Evolutionary conservation across 1,140 invertebrate genomes (phyloP), one percentile per base, ranked within the genome.

Genomic region (Cydia amplana): DNA sequence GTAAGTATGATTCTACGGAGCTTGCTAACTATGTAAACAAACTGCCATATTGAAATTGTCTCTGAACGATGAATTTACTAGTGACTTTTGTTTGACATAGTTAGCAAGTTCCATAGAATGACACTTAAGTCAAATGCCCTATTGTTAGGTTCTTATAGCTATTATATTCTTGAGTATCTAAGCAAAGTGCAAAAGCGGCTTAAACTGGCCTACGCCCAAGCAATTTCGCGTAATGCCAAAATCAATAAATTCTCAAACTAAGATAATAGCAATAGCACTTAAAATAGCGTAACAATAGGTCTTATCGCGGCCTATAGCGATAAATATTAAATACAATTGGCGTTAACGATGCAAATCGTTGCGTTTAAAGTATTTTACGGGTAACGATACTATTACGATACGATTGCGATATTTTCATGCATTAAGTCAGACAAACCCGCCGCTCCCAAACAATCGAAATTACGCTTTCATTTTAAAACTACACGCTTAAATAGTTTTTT

Each of bases 311-410:
- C 14, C 20, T 36, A 36, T 23, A 25, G 25, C 60, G 25, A 67
- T 67, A 67, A 67, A 67, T 67, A 67, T 67, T 32, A 67, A 67
- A 67, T 32, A 67, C 64, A 36, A 32, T 67, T 67, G 28, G 64
- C 60, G 25, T n/a, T 67, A 67, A 67, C 64, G 25, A 32, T 67
- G 64, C 64, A 67, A 67, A 67, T 67, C 28, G 10, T 67, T 67
- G 16, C 28, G 64, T 67, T 7, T 67, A 67, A 67, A 67, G 25
- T n/a, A 28, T 64, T 36, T 67, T 67, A 67, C n/a, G 36, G 4
- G 28, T 36, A n/a, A 67, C 64, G 25, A 67, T 36, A 67, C 12
- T 16, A 16, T 28, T 67, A n/a, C 23, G 18, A 12, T 36, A 67
- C 16, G 64, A 67, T 67, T 67, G 4, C 25, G 20, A 12, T 60